phyloP scores from a whole-genome alignment of 2,113 vertebrate species.

The Carlito syrichta region DNA sequence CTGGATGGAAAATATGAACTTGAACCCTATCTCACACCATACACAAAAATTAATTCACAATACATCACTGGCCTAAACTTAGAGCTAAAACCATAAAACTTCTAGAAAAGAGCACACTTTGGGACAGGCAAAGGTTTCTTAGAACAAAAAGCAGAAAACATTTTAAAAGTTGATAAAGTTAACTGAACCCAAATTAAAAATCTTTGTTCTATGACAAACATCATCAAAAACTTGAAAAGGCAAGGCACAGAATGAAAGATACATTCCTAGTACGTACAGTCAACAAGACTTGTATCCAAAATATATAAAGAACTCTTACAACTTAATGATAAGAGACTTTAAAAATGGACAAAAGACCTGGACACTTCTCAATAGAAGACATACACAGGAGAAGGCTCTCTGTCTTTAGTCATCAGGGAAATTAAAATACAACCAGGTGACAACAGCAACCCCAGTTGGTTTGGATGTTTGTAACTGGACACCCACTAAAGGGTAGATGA shows the following conservation, averaged over 20 bases:
- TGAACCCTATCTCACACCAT: neutral
- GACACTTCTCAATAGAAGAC: neutral
- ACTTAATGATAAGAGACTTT: neutral
- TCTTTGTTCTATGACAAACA: conserved; percentile 10
- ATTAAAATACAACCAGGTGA: neutral
- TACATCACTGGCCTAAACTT: neutral
- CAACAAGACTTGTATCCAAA: neutral
- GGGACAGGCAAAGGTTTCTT: neutral
- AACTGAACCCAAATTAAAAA: neutral
- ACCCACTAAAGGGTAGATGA: neutral
- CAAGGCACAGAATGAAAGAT: neutral
- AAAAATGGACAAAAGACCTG: neutral
- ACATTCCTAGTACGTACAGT: neutral
- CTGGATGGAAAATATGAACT: neutral
- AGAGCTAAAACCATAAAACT: neutral
- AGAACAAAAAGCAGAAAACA: neutral
- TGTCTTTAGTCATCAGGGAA: neutral
- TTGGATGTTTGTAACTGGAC: neutral
- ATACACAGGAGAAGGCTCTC: neutral
- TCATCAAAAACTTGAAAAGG: neutral
- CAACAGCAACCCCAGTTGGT: neutral
- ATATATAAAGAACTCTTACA: neutral
- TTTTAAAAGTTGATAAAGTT: neutral
- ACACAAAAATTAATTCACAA: neutral
- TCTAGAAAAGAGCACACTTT: neutral